Evolutionary conservation across 2,113 vertebrate genomes (phyloP), one percentile per base, ranked within the genome.

Genomic region (Sinocyclocheilus grahami): DNA sequence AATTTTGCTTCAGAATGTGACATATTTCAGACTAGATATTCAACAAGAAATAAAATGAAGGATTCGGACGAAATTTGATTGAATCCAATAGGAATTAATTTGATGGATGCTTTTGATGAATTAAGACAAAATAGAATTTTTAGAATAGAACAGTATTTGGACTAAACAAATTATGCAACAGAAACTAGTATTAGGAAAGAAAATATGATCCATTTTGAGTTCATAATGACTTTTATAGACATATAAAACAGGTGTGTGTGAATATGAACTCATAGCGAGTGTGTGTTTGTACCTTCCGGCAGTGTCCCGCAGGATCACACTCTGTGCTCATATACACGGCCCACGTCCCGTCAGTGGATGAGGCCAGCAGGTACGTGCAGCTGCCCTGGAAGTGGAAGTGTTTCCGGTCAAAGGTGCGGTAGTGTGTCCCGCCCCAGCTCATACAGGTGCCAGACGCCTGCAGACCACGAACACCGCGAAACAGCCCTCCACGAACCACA

Each of bases 371-470:
- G 89, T 98, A 97, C 2, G 93, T 92, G 89, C 98, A 99, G 87
- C 12, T 87, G 8, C 97, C 96, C 48, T 93, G 85, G 90, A 97
- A 96, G 90, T 94, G 92, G 85, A 97, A 97, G 91, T 98, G 97
- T 48, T 85, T 94, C 48, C 95, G 94, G 0, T 98, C 97, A 24
- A 98, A 99, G 69, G 94, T 96, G 55, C 94, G 95, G 89, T 95
- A 97, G 55, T 96, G 96, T 24, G 95, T 93, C n/a, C 96, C 95
- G 0, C 96, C 96, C 97, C 97, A 98, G 77, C 95, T 91, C 89
- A 94, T 83, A 78, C 97, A 99, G 20, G 95, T 93, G 88, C 95
- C 95, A 0, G 91, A 94, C n/a, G 92, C 92, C 22, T 87, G 93
- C 12, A 88, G 91, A 65, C 27, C 90, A 67, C 87, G 89, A 63